These are phyloP conservation scores for Leptobrachium leishanense DNA, from an alignment of 2,113 vertebrate species.

Conservation along the genomic window DNA sequence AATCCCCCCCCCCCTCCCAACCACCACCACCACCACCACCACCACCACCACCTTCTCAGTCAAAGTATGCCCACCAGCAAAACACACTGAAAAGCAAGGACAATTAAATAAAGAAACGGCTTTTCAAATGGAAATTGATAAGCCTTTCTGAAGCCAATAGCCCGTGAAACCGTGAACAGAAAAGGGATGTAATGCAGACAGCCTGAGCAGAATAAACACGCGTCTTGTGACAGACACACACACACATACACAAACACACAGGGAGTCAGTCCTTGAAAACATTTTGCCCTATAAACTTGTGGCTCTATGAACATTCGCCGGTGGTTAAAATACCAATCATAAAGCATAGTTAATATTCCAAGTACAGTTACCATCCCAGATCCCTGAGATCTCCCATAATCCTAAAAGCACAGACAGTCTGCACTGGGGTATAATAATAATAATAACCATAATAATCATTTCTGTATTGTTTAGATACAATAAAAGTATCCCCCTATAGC, in stretches of 20 bases:
- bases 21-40: not conserved
- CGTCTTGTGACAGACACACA: slow-evolving; percentile 20
- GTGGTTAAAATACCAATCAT: slow-evolving; percentile 3
- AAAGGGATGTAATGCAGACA: slow-evolving; percentile 43
- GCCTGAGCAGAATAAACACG: slow-evolving; percentile 29
- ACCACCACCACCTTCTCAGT: not conserved
- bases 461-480: not conserved
- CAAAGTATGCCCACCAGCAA: slow-evolving; percentile 30
- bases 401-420: slow-evolving; percentile 14
- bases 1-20: not conserved
- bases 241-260: slow-evolving; percentile 20
- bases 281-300: slow-evolving; percentile 30
- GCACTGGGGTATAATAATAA: not conserved
- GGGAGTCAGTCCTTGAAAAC: slow-evolving; percentile 19
- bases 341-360: slow-evolving; percentile 4
- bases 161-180: slow-evolving; percentile 41
- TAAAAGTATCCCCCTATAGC: too few relatives aligned
- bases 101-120: slow-evolving; percentile 48
- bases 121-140: slow-evolving; percentile 50
- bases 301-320: slow-evolving; percentile 17
- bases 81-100: slow-evolving; percentile 34
- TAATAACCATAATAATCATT: too few relatives aligned
- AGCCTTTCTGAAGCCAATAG: slow-evolving; percentile 46
- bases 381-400: slow-evolving; percentile 14
- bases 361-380: not conserved